phyloP scores from a whole-genome alignment of 2,888 invertebrate genomes.

The Andrena haemorrhoa region DNA sequence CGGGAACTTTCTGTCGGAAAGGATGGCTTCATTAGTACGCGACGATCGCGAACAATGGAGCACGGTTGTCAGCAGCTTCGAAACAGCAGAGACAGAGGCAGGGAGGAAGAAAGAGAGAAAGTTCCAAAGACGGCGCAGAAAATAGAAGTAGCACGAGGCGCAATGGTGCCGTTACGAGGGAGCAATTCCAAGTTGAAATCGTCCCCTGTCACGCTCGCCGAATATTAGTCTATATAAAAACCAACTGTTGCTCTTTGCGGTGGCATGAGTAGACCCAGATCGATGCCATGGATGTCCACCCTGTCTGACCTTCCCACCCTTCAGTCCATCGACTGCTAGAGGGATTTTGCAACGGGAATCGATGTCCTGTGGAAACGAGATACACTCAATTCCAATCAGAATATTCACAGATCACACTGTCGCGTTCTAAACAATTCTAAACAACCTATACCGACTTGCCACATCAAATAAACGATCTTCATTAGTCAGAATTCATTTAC shows the following conservation, averaged over 20 bases:
- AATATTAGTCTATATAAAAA: conserved; percentile 80
- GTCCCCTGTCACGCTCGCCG: conserved; percentile 72
- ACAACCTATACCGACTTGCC: too few species aligned
- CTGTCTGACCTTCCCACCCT: conserved; percentile 43
- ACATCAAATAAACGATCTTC: too few species aligned
- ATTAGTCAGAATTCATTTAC: too few species aligned
- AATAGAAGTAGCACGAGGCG: conserved; percentile 45
- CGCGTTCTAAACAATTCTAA: not conserved
- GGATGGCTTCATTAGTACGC: conserved; percentile 12
- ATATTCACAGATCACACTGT: conserved; percentile 12
- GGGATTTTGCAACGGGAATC: conserved; percentile 55
- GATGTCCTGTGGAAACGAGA: conserved; percentile 51
- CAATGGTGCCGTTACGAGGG: conserved; percentile 50
- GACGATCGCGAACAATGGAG: conserved; percentile 17
- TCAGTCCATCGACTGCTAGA: conserved; percentile 30
- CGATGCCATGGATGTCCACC: conserved; percentile 72
- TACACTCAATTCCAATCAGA: conserved; percentile 32
- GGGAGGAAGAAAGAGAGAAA: conserved; percentile 31
- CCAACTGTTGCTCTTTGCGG: conserved; percentile 79
- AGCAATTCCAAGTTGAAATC: conserved; percentile 70
- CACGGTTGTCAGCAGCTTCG: not conserved
- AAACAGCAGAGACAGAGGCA: conserved; percentile 5
- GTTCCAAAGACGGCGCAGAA: conserved; percentile 36
- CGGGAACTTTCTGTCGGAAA: not conserved
- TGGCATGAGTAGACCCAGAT: conserved; percentile 63